Conservation (phyloP, 2,888 invertebrate genomes). For the Hemithea aestivaria region DNA sequence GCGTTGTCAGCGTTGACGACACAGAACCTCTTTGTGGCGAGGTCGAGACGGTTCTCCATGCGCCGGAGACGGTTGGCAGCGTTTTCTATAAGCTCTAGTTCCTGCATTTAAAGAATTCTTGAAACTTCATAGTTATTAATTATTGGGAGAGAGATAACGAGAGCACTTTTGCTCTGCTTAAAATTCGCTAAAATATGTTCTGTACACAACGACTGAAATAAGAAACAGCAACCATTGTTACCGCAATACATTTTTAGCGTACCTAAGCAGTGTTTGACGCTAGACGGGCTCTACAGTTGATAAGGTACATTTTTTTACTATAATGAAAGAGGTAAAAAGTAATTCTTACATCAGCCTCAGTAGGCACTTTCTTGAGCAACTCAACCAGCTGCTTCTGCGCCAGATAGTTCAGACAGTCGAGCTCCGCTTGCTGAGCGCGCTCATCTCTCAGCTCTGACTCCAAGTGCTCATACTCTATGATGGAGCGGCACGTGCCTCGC, state of each 20-base stretch:
- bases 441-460: constrained; percentile 73
- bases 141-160: too few relatives aligned
- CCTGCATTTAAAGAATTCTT: too few relatives aligned
- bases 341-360: constrained; percentile 58
- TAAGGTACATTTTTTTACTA: too few relatives aligned
- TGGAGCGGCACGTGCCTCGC: constrained; percentile 69
- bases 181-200: too few relatives aligned
- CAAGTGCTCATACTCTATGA: constrained; percentile 75
- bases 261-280: too few relatives aligned
- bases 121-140: too few relatives aligned
- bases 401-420: constrained; percentile 70
- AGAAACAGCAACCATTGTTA: too few relatives aligned
- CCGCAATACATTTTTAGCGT: too few relatives aligned
- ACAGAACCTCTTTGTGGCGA: constrained; percentile 86
- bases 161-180: too few relatives aligned
- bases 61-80: constrained; percentile 73
- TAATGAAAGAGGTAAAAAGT: too few relatives aligned
- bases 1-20: constrained; percentile 84
- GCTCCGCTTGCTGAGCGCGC: constrained; percentile 70
- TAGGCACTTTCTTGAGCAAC: constrained; percentile 57
- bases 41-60: constrained; percentile 87
- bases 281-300: too few relatives aligned
- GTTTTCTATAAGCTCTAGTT: constrained; percentile 67
- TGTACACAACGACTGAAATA: too few relatives aligned
- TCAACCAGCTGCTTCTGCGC: constrained; percentile 63